A percentile compares a stretch with the other conserved stretches of the same genome.
Evolutionary conservation across 2,797 vertebrate species (phyloP).

Genomic region (Florisuga fusca): DNA sequence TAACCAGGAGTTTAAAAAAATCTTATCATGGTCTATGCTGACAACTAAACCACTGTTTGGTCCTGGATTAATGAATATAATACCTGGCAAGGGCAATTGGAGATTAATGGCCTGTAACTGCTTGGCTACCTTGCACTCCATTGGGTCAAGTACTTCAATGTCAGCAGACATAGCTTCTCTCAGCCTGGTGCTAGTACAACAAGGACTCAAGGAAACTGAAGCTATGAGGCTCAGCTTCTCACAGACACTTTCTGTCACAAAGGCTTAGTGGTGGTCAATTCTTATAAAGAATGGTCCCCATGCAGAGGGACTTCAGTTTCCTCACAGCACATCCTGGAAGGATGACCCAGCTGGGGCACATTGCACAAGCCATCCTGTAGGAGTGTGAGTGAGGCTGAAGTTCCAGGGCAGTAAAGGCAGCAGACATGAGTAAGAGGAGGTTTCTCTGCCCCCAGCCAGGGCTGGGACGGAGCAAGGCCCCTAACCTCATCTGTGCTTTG

Average conservation of each 20-base stretch:
- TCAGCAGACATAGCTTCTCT: not conserved
- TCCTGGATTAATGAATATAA: not conserved
- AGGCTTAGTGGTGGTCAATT: rapidly evolving
- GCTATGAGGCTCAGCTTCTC: not conserved
- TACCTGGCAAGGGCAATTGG: not conserved
- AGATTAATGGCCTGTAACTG: constrained; percentile 43
- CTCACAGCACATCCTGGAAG: rapidly evolving
- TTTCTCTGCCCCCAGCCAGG: not conserved
- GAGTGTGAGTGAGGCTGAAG: not conserved
- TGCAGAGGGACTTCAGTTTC: not conserved
- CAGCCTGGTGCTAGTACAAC: not conserved
- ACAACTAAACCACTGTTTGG: constrained; percentile 13
- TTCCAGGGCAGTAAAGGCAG: not conserved
- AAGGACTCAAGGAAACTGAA: not conserved
- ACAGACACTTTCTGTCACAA: not conserved
- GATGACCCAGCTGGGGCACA: rapidly evolving
- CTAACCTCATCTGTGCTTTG: not conserved
- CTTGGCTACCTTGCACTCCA: not conserved
- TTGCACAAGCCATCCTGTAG: not conserved
- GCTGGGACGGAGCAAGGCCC: not conserved
- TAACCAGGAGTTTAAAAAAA: not conserved
- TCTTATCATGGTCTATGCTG: not conserved
- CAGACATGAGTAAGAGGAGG: not conserved
- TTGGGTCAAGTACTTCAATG: constrained; percentile 20
- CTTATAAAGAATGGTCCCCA: not conserved